Evolutionary conservation across 2,113 vertebrate species (phyloP).

Genomic region (Mirounga angustirostris): DNA sequence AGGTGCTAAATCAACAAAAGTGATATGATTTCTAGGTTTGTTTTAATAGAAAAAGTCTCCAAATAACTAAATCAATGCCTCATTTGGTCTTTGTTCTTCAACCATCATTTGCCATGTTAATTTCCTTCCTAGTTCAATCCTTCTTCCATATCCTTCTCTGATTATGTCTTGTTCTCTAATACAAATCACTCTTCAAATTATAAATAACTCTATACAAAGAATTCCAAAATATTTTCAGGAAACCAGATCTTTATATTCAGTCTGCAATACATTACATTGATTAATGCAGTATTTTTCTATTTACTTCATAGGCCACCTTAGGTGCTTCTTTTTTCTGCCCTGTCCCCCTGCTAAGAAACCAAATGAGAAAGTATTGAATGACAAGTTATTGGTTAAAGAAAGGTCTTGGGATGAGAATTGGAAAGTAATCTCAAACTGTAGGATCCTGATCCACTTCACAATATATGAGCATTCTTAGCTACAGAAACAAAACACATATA

Average conservation of each 20-base stretch:
- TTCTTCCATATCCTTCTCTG: background rate
- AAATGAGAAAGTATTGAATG: background rate
- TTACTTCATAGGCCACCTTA: background rate
- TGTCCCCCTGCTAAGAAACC: background rate
- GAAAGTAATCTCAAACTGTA: background rate
- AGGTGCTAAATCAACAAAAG: slow-evolving; percentile 72
- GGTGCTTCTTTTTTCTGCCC: background rate
- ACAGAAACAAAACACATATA: background rate
- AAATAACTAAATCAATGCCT: slow-evolving; percentile 62
- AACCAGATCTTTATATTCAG: background rate
- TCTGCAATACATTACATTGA: background rate
- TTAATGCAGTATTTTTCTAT: background rate
- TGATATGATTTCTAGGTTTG: slow-evolving; percentile 43
- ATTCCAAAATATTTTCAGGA: background rate
- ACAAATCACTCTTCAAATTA: background rate
- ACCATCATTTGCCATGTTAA: background rate
- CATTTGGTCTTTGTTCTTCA: slow-evolving; percentile 39
- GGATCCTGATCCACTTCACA: no score
- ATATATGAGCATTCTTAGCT: background rate
- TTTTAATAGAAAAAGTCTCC: slow-evolving; percentile 63
- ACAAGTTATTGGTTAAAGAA: background rate
- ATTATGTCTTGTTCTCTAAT: background rate
- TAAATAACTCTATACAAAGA: background rate
- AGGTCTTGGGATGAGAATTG: background rate
- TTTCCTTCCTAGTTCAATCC: background rate